Evolutionary conservation across 2,888 invertebrate genomes (phyloP), one percentile per base, ranked within the genome.

Genomic region (Caenorhabditis afra): DNA sequence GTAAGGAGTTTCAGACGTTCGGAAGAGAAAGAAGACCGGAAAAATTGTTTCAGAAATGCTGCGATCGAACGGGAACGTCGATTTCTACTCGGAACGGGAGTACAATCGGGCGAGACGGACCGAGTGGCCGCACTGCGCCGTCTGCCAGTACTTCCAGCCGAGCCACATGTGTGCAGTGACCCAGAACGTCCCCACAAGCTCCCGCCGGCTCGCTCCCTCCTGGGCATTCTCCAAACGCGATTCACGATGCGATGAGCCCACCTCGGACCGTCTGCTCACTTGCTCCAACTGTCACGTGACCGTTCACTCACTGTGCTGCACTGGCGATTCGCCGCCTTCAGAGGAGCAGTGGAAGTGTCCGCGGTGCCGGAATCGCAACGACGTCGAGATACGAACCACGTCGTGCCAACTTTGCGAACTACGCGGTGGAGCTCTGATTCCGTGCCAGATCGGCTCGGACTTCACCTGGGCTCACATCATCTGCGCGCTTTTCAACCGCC

Each of bases 221-320:
- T 86, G 87, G 70, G 87, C 89, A 52, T 92, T 91, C 86, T 85
- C 89, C 37, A 88, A 50, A 12, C 29, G 66, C 1, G 73, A 65
- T 4, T 64, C 47, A 2, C n/a, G 39, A 11, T 18, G 8, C 10
- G 14, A 23, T 0, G 29, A 61, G 23, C 45, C 22, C 67, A 90
- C 90, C 1, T 83, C 85, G 3, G 91, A 91, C 65, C 87, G 88
- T 23, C 90, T 93, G 29, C 85, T 93, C 11, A 91, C 91, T n/a
- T 93, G 93, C 87, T 89, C 91, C 39, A 91, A 91, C 50, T 93
- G 93, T 87, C 90, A 91, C 79, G 91, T 93, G 10, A 92, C 93
- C 79, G 93, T 93, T 12, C 93, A 93, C 87, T 92, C 93, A 1
- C 91, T 92, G 12, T 88, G 87, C 57, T 88, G 82, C 71, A 67